These are phyloP conservation scores for Hydraecia micacea DNA, from an alignment of 2,888 invertebrate genomes.

Conservation along the genomic window DNA sequence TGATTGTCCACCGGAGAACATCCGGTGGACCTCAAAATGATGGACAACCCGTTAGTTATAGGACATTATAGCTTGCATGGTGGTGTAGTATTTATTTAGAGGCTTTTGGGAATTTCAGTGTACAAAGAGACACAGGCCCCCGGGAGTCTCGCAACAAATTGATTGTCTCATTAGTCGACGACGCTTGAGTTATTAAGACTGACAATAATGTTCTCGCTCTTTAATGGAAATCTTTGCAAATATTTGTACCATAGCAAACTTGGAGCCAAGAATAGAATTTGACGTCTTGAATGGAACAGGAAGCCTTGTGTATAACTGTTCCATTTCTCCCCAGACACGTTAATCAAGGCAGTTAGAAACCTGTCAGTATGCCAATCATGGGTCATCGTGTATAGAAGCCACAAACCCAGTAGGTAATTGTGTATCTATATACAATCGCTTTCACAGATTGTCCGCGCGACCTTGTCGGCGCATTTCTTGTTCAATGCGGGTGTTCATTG, in stretches of 20 bases:
- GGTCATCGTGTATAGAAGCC: slow-evolving; percentile 22
- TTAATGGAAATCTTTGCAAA: slow-evolving; percentile 14
- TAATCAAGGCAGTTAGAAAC: slow-evolving; percentile 25
- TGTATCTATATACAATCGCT: slow-evolving; percentile 39
- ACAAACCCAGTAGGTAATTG: slow-evolving; percentile 14
- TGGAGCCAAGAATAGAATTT: slow-evolving; percentile 1
- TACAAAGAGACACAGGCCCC: neutral
- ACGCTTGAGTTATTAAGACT: neutral
- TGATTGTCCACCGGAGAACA: neutral
- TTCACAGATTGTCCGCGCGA: slow-evolving; percentile 47
- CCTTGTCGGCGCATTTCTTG: slow-evolving; percentile 53
- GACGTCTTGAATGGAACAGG: slow-evolving; percentile 9
- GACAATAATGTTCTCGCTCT: neutral
- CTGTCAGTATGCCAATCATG: slow-evolving; percentile 31
- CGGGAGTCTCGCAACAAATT: slow-evolving; percentile 9
- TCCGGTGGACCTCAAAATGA: neutral
- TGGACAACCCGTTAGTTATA: neutral
- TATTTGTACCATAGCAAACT: slow-evolving; percentile 3
- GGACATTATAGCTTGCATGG: neutral
- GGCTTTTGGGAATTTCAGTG: neutral
- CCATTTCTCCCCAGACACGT: neutral
- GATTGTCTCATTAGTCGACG: neutral
- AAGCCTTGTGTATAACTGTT: slow-evolving; percentile 12
- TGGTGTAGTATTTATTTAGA: neutral
- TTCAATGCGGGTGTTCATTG: slow-evolving; percentile 39